Evolutionary conservation across 2,888 invertebrate genomes (phyloP).

Genomic region (Tenthredo amoena): DNA sequence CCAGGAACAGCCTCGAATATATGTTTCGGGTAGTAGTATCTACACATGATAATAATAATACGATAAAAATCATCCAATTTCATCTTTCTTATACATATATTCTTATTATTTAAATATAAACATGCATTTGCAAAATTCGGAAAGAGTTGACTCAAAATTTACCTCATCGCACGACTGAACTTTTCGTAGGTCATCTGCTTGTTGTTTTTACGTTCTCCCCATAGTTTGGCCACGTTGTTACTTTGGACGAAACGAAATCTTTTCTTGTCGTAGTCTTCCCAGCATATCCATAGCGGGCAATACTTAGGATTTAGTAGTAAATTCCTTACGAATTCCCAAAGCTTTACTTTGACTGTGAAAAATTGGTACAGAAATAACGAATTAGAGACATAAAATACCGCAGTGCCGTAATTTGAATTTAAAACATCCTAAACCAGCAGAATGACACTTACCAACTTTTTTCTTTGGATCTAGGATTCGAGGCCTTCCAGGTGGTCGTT

Average conservation of each 20-base stretch:
- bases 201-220: constrained; percentile 91
- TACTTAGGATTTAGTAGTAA: constrained; percentile 85
- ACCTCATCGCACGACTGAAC: constrained; percentile 93
- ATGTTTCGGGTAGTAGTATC: constrained; percentile 90
- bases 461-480: constrained; percentile 49
- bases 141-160: constrained; percentile 54
- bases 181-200: constrained; percentile 96
- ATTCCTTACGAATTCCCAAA: constrained; percentile 91
- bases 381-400: constrained; percentile 7
- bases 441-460: constrained; percentile 60
- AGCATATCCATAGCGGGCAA: constrained; percentile 88
- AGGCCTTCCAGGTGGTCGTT: constrained; percentile 80
- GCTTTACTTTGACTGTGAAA: constrained; percentile 91
- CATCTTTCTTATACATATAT: no score
- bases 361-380: constrained; percentile 10
- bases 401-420: neutral
- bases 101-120: neutral
- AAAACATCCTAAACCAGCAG: neutral
- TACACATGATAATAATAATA: constrained; percentile 66
- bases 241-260: constrained; percentile 91
- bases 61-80: neutral
- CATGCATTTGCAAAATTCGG: neutral
- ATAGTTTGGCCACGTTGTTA: constrained; percentile 88
- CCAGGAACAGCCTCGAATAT: constrained; percentile 89
- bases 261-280: constrained; percentile 89